Conservation (phyloP, 1,140 invertebrate genomes). For the Cataglyphis hispanica region DNA sequence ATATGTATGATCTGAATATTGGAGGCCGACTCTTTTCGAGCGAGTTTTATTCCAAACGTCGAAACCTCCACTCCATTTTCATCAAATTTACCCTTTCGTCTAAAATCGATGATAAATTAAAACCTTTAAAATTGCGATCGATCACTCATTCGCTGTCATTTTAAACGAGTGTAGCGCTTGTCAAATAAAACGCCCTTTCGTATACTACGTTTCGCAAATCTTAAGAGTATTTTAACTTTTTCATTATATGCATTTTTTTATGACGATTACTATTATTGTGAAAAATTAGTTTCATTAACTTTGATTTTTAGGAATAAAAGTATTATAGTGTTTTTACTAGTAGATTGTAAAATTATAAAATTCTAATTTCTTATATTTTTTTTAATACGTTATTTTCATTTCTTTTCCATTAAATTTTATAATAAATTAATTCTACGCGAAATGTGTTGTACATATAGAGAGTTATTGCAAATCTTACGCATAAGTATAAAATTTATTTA, state of each 20-base stretch:
- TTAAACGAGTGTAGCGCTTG: not conserved
- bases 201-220: not conserved
- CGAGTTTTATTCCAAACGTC: constrained; percentile 33
- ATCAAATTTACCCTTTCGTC: constrained; percentile 42
- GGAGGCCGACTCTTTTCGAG: constrained; percentile 26
- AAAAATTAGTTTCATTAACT: not conserved
- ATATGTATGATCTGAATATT: constrained; percentile 57
- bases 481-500: constrained; percentile 50
- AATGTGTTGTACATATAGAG: not conserved
- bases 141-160: not conserved
- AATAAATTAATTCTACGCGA: not conserved
- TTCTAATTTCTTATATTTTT: constrained; percentile 7
- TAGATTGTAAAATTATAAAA: not conserved
- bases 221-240: not conserved
- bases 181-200: not conserved
- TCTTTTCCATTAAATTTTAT: not conserved
- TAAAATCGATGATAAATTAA: not conserved
- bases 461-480: not conserved
- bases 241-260: not conserved
- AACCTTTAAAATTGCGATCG: constrained; percentile 1
- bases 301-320: not conserved
- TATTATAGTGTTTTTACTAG: not conserved
- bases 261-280: not conserved
- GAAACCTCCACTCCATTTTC: constrained; percentile 26
- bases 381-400: not conserved